Percentiles rank a stretch among this genome's conserved stretches.
These are phyloP conservation scores for Thera obeliscata DNA, from an alignment of 2,888 invertebrate genomes.

Conservation along the genomic window DNA sequence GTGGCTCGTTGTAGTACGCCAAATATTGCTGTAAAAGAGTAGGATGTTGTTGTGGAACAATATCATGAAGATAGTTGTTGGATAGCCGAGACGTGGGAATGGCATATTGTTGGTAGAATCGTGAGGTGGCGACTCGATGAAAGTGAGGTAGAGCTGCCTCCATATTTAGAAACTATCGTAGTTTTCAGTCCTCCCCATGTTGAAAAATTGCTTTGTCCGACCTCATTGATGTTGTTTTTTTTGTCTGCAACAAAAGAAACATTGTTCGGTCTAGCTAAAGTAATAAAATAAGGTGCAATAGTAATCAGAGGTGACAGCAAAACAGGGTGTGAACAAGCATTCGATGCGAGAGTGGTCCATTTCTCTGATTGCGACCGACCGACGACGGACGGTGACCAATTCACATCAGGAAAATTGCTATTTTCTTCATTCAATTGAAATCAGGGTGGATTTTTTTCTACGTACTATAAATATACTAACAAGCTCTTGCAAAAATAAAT, in stretches of 20 bases:
- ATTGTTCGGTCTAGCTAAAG: slow-evolving; percentile 34
- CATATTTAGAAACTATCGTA: slow-evolving; percentile 57
- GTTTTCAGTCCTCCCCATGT: slow-evolving; percentile 39
- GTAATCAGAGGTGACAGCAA: slow-evolving; percentile 45
- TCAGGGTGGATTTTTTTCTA: neutral
- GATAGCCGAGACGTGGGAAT: slow-evolving; percentile 70
- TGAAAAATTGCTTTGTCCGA: slow-evolving; percentile 35
- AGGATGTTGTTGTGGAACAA: slow-evolving; percentile 76
- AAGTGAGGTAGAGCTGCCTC: slow-evolving; percentile 77
- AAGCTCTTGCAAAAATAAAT: too few species aligned
- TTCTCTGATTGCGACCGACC: slow-evolving; percentile 68
- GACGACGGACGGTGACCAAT: slow-evolving; percentile 44
- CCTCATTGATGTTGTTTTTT: slow-evolving; percentile 37
- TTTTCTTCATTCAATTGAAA: slow-evolving; percentile 10
- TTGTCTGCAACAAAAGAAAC: slow-evolving; percentile 56
- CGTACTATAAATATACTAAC: too few species aligned
- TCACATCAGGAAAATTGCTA: slow-evolving; percentile 26
- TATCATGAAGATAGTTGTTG: slow-evolving; percentile 74
- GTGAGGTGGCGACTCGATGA: slow-evolving; percentile 68
- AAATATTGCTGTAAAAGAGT: slow-evolving; percentile 82
- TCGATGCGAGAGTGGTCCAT: slow-evolving; percentile 65
- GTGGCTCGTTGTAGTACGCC: slow-evolving; percentile 85
- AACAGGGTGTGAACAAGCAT: slow-evolving; percentile 44
- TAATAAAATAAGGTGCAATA: slow-evolving; percentile 51
- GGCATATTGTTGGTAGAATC: slow-evolving; percentile 77